These are phyloP conservation scores for Periphyllus acericola DNA, from an alignment of 2,888 invertebrate species.

Conservation along the genomic window DNA sequence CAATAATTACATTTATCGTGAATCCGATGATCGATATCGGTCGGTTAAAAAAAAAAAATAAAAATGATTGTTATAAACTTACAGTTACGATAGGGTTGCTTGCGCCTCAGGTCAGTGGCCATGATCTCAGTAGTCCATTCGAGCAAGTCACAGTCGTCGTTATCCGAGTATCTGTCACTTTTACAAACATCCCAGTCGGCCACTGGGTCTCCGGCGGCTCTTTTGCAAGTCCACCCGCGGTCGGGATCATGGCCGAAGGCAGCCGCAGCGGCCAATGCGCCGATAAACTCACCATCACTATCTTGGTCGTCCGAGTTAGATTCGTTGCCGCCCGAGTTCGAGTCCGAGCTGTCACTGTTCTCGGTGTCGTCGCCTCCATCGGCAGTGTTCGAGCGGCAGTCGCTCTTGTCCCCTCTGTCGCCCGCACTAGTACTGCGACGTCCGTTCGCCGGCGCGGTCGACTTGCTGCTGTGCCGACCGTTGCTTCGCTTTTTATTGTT, in stretches of 20 bases:
- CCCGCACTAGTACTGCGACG: conserved; percentile 23
- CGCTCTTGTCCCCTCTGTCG: neutral
- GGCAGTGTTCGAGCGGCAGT: neutral
- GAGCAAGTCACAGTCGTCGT: neutral
- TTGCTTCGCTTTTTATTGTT: neutral
- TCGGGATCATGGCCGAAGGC: conserved; percentile 15
- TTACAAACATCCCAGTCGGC: conserved; percentile 24
- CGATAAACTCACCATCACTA: conserved; percentile 45
- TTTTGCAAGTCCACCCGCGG: neutral
- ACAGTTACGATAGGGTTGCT: neutral
- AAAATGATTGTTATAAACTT: neutral
- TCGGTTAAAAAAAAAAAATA: neutral
- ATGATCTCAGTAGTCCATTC: conserved; percentile 40
- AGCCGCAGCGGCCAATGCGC: conserved; percentile 20
- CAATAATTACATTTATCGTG: no score
- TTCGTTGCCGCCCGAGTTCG: neutral
- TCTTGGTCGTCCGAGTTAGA: neutral
- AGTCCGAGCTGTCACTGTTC: neutral
- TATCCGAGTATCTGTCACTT: conserved; percentile 31
- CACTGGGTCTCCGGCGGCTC: neutral
- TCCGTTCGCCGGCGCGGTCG: neutral
- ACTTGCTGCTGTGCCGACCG: neutral
- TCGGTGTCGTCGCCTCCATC: neutral
- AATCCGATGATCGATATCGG: neutral
- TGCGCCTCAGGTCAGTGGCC: conserved; percentile 12